phyloP scores from a whole-genome alignment of 2,113 vertebrate genomes.

The Carassius gibelio region DNA sequence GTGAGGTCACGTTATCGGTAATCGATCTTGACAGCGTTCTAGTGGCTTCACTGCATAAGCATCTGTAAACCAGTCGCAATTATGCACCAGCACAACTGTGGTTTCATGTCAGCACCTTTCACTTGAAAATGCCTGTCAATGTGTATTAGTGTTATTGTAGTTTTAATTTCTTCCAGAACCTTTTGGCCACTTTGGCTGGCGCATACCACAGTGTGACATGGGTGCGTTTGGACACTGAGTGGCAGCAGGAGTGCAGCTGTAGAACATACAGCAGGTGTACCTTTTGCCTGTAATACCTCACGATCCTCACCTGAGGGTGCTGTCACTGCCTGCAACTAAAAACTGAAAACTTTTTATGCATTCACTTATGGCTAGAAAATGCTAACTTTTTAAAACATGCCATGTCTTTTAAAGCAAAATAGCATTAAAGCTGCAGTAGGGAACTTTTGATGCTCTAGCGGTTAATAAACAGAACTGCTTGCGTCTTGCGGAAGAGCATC shows the following conservation, averaged over 20 bases:
- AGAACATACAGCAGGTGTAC: constrained; percentile 65
- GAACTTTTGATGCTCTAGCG: too few species aligned
- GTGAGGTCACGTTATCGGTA: constrained; percentile 2
- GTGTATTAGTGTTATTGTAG: neutral
- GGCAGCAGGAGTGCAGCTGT: constrained; percentile 73
- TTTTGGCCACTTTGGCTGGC: constrained; percentile 79
- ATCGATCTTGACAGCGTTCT: constrained; percentile 1
- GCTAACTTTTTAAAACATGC: neutral
- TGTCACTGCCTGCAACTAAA: constrained; percentile 58
- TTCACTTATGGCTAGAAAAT: neutral
- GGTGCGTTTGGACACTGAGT: too few species aligned
- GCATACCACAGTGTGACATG: constrained; percentile 79
- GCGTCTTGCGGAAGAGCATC: too few species aligned
- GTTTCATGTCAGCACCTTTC: neutral
- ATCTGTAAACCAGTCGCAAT: constrained; percentile 12
- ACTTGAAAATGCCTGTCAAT: neutral
- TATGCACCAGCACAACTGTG: constrained; percentile 14
- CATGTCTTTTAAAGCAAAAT: neutral
- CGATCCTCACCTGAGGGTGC: constrained; percentile 72
- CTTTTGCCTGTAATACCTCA: constrained; percentile 72
- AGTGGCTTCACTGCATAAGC: neutral
- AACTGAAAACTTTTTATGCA: neutral
- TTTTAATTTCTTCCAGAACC: constrained; percentile 71
- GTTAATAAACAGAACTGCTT: too few species aligned
- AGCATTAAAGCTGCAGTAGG: too few species aligned